A percentile compares a stretch with the other conserved stretches of the same genome.
phyloP scores from a whole-genome alignment of 23 tunicate species.

The Clavelina lepadiformis region DNA sequence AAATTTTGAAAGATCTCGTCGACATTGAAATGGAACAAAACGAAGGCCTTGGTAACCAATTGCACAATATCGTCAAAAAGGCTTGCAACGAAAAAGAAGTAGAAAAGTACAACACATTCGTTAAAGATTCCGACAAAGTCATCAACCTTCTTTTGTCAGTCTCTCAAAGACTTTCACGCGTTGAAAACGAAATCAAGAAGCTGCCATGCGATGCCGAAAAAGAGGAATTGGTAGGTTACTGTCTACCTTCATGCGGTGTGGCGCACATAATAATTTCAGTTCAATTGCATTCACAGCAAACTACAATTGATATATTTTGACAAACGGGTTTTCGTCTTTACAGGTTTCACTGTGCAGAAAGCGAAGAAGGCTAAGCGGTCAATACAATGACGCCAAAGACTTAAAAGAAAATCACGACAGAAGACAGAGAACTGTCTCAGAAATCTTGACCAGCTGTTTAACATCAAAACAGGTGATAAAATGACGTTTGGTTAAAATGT shows the following conservation, averaged over 20 bases:
- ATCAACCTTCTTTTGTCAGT: constrained; percentile 59
- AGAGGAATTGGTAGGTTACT: constrained; percentile 31
- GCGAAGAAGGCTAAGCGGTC: constrained; percentile 43
- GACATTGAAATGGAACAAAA: constrained; percentile 50
- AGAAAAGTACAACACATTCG: constrained; percentile 59
- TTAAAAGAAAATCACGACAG: constrained; percentile 70
- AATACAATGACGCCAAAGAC: constrained; percentile 70
- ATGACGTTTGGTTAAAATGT: too few species aligned
- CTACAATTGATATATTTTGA: too few species aligned
- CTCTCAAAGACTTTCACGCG: constrained; percentile 54
- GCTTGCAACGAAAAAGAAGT: constrained; percentile 41
- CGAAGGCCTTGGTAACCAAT: constrained; percentile 45
- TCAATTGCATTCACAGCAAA: too few species aligned
- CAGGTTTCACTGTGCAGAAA: constrained; percentile 55
- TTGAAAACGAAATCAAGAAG: constrained; percentile 56
- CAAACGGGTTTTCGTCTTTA: too few species aligned
- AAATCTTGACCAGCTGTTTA: constrained; percentile 45
- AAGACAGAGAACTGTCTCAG: constrained; percentile 59
- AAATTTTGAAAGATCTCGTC: constrained; percentile 28
- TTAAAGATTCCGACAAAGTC: constrained; percentile 65
- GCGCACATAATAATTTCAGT: too few species aligned
- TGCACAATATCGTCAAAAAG: constrained; percentile 18
- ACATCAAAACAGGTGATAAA: constrained; percentile 66
- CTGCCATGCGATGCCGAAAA: constrained; percentile 23
- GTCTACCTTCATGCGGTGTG: too few species aligned